Conservation (phyloP, 1,140 invertebrate genomes). For the Plodia interpunctella region DNA sequence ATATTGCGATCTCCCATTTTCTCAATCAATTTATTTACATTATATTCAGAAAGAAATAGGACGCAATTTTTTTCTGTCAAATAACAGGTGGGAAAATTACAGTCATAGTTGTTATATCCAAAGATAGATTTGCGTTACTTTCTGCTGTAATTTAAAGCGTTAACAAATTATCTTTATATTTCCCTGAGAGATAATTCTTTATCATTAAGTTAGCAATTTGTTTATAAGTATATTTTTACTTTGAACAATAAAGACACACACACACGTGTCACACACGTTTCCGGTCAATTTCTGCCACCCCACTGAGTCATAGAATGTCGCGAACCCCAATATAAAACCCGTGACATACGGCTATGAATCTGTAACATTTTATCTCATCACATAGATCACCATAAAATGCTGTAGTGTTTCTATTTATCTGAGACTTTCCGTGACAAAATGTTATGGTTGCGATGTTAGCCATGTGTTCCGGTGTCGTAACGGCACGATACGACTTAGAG, state of each 20-base stretch:
- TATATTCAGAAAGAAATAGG: no score
- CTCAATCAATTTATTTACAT: no score
- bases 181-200: no score
- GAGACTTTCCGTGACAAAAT: no score
- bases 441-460: not conserved
- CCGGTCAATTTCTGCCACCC: not conserved
- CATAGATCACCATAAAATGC: not conserved
- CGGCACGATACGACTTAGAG: not conserved
- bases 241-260: not conserved
- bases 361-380: not conserved
- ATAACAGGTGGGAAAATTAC: no score
- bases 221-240: not conserved
- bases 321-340: conserved; percentile 21
- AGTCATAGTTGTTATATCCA: not conserved
- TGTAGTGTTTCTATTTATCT: no score
- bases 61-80: no score
- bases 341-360: not conserved
- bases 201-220: no score
- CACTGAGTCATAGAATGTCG: conserved; percentile 19
- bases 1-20: no score
- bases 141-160: no score
- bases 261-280: not conserved
- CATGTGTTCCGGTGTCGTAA: no score
- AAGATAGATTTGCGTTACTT: not conserved
- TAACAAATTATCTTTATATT: no score